A percentile compares a stretch with the other conserved stretches of the same genome.
Evolutionary conservation across 2,797 vertebrate species (phyloP).

Genomic region (Poecilia picta): DNA sequence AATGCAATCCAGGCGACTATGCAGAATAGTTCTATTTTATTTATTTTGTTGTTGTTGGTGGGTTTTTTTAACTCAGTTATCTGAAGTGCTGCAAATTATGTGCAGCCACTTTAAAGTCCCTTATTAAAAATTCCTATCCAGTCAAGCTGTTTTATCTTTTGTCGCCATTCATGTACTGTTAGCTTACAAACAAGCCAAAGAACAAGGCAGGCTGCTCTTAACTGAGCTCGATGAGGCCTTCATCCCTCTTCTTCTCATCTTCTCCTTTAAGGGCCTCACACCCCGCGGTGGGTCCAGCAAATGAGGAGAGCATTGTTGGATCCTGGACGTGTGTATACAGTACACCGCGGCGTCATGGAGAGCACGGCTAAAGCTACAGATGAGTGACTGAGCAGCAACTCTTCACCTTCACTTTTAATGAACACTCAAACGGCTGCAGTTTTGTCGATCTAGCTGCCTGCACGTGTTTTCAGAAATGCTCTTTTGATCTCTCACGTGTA

Average conservation of each 20-base stretch:
- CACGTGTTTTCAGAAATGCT: not conserved
- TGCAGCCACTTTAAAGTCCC: constrained; percentile 24
- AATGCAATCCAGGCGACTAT: constrained; percentile 32
- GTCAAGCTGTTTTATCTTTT: constrained; percentile 30
- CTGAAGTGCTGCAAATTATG: constrained; percentile 20
- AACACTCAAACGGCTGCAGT: constrained; percentile 7
- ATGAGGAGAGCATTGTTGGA: constrained; percentile 16
- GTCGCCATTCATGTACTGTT: constrained; percentile 33
- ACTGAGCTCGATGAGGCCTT: constrained; percentile 60
- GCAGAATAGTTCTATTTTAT: constrained; percentile 18
- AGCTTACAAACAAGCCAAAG: constrained; percentile 54
- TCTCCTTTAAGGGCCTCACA: constrained; percentile 56
- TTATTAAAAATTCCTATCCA: constrained; percentile 55
- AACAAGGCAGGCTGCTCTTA: constrained; percentile 52
- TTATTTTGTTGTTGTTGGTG: not conserved
- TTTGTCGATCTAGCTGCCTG: not conserved
- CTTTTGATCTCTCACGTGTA: not conserved
- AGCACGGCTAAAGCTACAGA: constrained; percentile 22
- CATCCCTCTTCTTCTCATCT: constrained; percentile 45
- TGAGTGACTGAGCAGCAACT: constrained; percentile 7
- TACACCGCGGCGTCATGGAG: constrained; percentile 18
- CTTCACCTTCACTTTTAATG: constrained; percentile 6
- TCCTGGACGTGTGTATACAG: constrained; percentile 51
- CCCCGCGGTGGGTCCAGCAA: constrained; percentile 53
- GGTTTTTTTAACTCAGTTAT: constrained; percentile 40